phyloP scores from a whole-genome alignment of 2,888 invertebrate genomes.

The Unio pictorum region DNA sequence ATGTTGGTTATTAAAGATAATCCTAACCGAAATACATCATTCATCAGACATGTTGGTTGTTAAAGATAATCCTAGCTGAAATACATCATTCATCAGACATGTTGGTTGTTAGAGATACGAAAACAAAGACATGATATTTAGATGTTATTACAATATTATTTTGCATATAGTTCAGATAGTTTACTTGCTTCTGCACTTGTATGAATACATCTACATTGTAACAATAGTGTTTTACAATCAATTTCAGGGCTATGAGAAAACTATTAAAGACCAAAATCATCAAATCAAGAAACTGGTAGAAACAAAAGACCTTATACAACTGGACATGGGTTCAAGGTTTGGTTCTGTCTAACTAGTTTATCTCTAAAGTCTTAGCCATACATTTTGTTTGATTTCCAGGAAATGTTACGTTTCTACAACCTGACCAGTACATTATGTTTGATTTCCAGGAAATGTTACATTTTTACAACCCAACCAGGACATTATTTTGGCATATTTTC shows the following conservation, averaged over 20 bases:
- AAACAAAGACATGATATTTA: too few relatives aligned
- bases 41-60: too few relatives aligned
- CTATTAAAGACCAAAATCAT: slow-evolving; percentile 49
- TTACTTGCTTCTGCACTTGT: too few relatives aligned
- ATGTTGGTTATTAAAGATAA: too few relatives aligned
- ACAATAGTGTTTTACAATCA: not conserved
- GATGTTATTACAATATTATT: too few relatives aligned
- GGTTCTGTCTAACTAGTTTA: slow-evolving; percentile 5
- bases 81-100: too few relatives aligned
- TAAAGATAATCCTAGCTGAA: too few relatives aligned
- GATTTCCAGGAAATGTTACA: not conserved
- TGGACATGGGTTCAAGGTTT: slow-evolving; percentile 57
- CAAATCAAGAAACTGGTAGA: slow-evolving; percentile 54
- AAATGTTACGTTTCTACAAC: not conserved
- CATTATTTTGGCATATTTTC: not conserved
- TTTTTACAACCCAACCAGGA: not conserved
- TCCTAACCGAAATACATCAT: too few relatives aligned
- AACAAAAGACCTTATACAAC: slow-evolving; percentile 49
- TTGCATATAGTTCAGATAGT: too few relatives aligned
- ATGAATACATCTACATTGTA: too few relatives aligned
- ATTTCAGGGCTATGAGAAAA: slow-evolving; percentile 59
- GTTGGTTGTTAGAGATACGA: too few relatives aligned
- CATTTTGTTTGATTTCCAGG: not conserved
- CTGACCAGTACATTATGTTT: too few relatives aligned
- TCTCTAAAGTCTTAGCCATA: not conserved